phyloP scores from a whole-genome alignment of 2,888 invertebrate genomes.

The Volucella inanis region DNA sequence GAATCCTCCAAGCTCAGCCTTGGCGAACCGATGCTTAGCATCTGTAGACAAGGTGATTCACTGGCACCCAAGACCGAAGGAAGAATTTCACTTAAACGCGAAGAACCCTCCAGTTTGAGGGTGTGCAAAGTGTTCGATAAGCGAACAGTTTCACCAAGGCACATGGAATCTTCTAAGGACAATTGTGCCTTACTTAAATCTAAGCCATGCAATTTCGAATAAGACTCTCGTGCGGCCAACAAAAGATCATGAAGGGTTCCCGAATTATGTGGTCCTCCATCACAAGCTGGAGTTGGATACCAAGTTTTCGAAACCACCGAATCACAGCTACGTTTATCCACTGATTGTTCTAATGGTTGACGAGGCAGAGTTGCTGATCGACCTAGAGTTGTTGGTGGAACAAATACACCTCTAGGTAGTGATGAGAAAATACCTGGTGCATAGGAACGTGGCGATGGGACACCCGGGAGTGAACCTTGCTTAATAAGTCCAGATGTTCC shows the following conservation, averaged over 20 bases:
- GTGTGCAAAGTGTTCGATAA: slow-evolving; percentile 84
- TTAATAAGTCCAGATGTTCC: slow-evolving; percentile 80
- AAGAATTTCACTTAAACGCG: slow-evolving; percentile 84
- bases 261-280: slow-evolving; percentile 81
- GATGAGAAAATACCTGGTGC: slow-evolving; percentile 83
- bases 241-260: slow-evolving; percentile 79
- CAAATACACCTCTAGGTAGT: slow-evolving; percentile 83
- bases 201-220: slow-evolving; percentile 84
- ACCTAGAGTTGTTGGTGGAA: slow-evolving; percentile 83
- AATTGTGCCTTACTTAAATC: slow-evolving; percentile 85
- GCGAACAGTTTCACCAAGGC: slow-evolving; percentile 85
- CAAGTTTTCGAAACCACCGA: slow-evolving; percentile 84
- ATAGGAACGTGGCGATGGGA: slow-evolving; percentile 79
- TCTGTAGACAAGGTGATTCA: slow-evolving; percentile 84
- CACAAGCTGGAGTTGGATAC: slow-evolving; percentile 84
- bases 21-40: slow-evolving; percentile 84
- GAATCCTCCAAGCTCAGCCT: slow-evolving; percentile 84
- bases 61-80: slow-evolving; percentile 84
- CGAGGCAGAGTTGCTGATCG: slow-evolving; percentile 84
- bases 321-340: slow-evolving; percentile 84
- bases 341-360: slow-evolving; percentile 83
- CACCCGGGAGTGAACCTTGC: slow-evolving; percentile 79
- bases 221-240: slow-evolving; percentile 83
- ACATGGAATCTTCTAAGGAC: slow-evolving; percentile 84
- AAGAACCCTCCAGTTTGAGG: slow-evolving; percentile 84